These are phyloP conservation scores for Hystrix cristata DNA, from an alignment of 2,113 vertebrate species.

Conservation along the genomic window DNA sequence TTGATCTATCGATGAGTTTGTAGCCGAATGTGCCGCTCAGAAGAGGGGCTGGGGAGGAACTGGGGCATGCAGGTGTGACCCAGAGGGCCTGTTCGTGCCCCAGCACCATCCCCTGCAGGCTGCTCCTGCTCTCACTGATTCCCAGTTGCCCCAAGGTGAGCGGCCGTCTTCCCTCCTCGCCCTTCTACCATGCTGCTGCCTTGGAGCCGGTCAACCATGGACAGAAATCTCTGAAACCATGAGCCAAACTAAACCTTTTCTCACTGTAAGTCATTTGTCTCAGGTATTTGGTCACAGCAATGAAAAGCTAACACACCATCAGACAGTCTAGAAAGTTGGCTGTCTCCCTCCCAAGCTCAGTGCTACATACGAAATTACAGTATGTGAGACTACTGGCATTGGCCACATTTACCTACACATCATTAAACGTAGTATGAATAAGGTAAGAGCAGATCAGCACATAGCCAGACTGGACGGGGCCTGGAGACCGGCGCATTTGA, in stretches of 20 bases:
- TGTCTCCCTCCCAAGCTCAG: not conserved
- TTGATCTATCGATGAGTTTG: not conserved
- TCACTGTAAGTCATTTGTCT: not conserved
- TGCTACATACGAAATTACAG: rapidly evolving
- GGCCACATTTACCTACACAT: not conserved
- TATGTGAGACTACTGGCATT: not conserved
- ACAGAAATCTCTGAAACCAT: not conserved
- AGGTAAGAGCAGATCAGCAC: not conserved
- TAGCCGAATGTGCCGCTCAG: not conserved
- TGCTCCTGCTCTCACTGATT: not conserved
- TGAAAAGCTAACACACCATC: not conserved
- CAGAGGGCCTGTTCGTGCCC: not conserved
- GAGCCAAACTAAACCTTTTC: not conserved
- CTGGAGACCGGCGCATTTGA: not conserved
- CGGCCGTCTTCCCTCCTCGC: not conserved
- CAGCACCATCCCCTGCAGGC: not conserved
- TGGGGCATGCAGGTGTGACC: not conserved
- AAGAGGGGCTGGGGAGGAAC: not conserved
- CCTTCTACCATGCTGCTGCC: too few species aligned
- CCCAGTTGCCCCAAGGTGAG: not conserved
- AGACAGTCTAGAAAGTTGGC: not conserved
- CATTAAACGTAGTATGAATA: not conserved
- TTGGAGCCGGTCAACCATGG: not conserved
- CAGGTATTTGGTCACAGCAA: not conserved
- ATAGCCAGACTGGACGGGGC: not conserved